phyloP scores from a whole-genome alignment of 92 coral and sea anemone species.

The Zoanthus solanderi region DNA sequence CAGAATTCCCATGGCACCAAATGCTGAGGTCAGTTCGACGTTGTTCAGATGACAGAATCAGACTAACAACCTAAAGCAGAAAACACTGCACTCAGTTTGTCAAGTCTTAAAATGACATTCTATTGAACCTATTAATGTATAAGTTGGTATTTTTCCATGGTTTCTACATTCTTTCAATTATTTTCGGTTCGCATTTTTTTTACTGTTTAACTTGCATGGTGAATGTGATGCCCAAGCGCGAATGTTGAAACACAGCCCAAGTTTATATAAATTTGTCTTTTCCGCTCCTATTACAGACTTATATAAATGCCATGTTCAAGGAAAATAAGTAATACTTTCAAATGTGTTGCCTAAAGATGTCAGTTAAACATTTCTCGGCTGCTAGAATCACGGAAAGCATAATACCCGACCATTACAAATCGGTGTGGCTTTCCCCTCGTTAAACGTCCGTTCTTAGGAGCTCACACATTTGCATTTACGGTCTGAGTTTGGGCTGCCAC shows the following conservation, averaged over 20 bases:
- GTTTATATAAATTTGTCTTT: too few species aligned
- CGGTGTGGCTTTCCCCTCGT: too few species aligned
- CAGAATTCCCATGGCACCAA: background rate
- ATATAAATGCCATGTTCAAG: too few species aligned
- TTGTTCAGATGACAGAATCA: background rate
- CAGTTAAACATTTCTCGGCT: too few species aligned
- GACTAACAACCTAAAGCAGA: background rate
- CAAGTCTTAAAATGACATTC: background rate
- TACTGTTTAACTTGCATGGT: background rate
- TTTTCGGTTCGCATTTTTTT: background rate
- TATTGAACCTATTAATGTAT: background rate
- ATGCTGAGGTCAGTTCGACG: background rate
- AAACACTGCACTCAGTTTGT: background rate
- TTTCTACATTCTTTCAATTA: background rate
- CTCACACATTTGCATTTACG: too few species aligned
- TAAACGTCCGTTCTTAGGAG: too few species aligned
- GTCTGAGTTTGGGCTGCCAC: too few species aligned
- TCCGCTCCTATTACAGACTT: too few species aligned
- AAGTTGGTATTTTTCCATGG: background rate
- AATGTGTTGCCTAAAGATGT: too few species aligned
- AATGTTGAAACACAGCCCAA: background rate
- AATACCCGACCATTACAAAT: too few species aligned
- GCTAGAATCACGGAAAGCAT: too few species aligned
- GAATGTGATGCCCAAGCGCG: background rate
- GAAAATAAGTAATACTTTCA: too few species aligned